phyloP scores from a whole-genome alignment of 2,888 invertebrate genomes.

The Epicampocera succincta region DNA sequence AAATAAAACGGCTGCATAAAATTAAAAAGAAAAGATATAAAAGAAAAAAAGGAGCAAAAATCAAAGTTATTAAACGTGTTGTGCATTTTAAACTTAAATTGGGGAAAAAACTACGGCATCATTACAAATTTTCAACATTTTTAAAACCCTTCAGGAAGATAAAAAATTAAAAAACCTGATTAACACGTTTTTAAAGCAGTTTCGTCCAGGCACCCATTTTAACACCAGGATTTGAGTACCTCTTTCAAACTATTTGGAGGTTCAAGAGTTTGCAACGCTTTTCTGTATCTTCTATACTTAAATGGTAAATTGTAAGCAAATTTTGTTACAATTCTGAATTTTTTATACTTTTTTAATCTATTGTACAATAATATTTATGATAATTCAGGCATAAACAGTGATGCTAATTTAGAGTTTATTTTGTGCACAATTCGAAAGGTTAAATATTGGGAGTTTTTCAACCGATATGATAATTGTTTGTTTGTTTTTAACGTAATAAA shows the following conservation, averaged over 20 bases:
- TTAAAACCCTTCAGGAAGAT: background rate
- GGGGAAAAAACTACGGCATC: background rate
- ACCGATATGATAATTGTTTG: too few species aligned
- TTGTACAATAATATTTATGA: constrained; percentile 25
- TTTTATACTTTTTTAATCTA: constrained; percentile 36
- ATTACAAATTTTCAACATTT: constrained; percentile 12
- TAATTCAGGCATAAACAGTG: constrained; percentile 1
- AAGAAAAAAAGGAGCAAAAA: constrained; percentile 29
- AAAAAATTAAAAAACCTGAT: constrained; percentile 14
- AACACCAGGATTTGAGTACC: constrained; percentile 47
- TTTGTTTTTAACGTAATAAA: too few species aligned
- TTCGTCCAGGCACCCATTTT: background rate
- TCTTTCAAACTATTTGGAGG: constrained; percentile 6
- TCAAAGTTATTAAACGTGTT: constrained; percentile 41
- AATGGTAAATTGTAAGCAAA: constrained; percentile 70
- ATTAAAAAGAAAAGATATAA: constrained; percentile 6
- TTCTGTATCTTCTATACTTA: constrained; percentile 46
- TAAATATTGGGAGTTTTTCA: too few species aligned
- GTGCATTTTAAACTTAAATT: constrained; percentile 47
- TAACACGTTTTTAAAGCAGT: background rate
- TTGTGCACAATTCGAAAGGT: background rate
- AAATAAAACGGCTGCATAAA: constrained; percentile 26
- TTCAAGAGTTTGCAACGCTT: constrained; percentile 13
- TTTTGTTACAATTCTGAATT: constrained; percentile 46
- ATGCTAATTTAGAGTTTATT: constrained; percentile 21